These are phyloP conservation scores for Montipora foliosa DNA, from an alignment of 64 coral and sea anemone genomes.

Conservation along the genomic window DNA sequence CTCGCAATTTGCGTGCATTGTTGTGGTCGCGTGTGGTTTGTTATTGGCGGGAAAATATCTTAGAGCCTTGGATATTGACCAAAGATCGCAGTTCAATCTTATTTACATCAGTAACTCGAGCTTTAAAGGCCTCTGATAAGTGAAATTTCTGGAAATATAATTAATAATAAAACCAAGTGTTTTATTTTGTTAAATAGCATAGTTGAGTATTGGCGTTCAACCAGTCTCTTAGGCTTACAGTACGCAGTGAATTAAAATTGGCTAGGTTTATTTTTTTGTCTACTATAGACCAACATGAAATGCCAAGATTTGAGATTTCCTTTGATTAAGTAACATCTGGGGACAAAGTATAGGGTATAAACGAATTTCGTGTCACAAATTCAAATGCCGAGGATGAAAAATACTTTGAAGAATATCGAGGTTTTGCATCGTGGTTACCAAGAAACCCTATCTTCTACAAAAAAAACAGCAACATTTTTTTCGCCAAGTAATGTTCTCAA, in stretches of 20 bases:
- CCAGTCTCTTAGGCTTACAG: background rate
- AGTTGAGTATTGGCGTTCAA: background rate
- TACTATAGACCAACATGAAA: background rate
- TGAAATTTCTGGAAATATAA: conserved; percentile 4
- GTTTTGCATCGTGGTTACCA: background rate
- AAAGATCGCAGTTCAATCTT: background rate
- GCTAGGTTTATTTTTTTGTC: background rate
- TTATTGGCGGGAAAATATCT: conserved; percentile 83
- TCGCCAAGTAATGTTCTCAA: background rate
- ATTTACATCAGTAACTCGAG: background rate
- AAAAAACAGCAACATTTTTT: background rate
- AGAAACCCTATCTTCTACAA: background rate
- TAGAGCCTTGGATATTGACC: conserved; percentile 57
- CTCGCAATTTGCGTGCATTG: conserved; percentile 54
- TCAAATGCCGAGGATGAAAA: background rate
- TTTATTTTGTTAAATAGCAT: background rate
- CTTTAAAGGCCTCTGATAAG: background rate
- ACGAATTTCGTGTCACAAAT: too few species aligned
- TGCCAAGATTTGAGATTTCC: background rate
- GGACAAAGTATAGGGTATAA: too few species aligned
- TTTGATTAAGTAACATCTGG: background rate
- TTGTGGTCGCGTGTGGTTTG: conserved; percentile 77
- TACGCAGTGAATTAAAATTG: background rate
- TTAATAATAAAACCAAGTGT: background rate
- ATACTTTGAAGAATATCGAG: background rate